Conservation (phyloP, 2,113 vertebrate genomes). For the Oriolus oriolus region DNA sequence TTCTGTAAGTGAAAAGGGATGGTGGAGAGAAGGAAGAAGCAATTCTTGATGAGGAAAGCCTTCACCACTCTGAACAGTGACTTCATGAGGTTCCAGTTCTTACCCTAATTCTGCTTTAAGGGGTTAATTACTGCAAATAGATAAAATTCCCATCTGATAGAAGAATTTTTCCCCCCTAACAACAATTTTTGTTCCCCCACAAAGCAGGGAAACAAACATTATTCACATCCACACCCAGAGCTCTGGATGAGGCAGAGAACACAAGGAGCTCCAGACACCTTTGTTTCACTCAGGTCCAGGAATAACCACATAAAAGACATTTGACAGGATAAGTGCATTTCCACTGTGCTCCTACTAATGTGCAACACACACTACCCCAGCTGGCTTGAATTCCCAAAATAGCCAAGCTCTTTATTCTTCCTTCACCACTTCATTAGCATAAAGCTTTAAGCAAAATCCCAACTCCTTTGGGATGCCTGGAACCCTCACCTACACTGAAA, state of each 20-base stretch:
- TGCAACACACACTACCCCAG: background rate
- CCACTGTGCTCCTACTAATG: background rate
- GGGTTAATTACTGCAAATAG: background rate
- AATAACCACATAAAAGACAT: background rate
- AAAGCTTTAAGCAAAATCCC: background rate
- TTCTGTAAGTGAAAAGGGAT: background rate
- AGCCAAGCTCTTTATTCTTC: background rate
- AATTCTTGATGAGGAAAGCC: background rate
- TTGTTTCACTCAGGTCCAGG: background rate
- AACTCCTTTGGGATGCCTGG: background rate
- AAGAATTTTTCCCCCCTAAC: background rate
- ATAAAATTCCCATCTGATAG: background rate
- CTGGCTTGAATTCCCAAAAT: background rate
- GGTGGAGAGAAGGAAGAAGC: background rate
- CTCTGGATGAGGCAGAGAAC: background rate
- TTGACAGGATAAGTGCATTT: background rate
- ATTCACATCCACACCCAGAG: background rate
- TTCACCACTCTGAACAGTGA: rapidly evolving
- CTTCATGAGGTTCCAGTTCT: background rate
- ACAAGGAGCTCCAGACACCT: background rate
- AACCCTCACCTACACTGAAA: background rate
- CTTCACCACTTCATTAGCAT: background rate
- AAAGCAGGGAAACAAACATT: background rate
- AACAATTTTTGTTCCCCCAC: too few species aligned
- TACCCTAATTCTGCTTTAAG: background rate